These are phyloP conservation scores for Rhinoptilus africanus DNA, from an alignment of 2,113 vertebrate species.

Conservation along the genomic window DNA sequence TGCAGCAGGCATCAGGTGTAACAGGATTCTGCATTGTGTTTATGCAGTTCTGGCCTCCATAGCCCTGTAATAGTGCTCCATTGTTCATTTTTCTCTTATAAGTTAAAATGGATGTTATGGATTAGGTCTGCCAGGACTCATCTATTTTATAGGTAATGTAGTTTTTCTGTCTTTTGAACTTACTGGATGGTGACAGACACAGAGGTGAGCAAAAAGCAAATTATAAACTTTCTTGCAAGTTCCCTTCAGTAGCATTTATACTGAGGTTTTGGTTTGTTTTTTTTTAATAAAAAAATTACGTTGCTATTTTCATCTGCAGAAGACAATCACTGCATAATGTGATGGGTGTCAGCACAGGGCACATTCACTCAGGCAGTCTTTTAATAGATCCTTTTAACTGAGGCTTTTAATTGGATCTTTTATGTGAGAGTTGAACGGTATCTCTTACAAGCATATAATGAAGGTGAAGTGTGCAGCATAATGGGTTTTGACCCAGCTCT, in stretches of 20 bases:
- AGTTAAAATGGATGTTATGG: conserved; percentile 11
- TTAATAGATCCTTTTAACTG: not conserved
- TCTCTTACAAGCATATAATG: not conserved
- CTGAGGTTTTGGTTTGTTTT: not conserved
- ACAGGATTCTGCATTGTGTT: conserved; percentile 27
- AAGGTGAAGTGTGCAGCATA: not conserved
- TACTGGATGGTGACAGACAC: not conserved
- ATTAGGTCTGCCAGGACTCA: conserved; percentile 25
- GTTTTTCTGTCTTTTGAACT: conserved; percentile 18
- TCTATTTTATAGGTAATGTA: not conserved
- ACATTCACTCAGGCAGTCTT: not conserved
- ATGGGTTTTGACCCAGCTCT: not conserved
- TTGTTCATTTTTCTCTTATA: conserved; percentile 22
- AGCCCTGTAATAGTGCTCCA: not conserved
- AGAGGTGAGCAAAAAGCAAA: not conserved
- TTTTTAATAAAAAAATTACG: not conserved
- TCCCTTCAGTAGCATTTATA: not conserved
- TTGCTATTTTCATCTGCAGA: not conserved
- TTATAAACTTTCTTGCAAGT: not conserved
- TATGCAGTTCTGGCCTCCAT: conserved; percentile 9
- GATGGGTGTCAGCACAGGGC: not conserved
- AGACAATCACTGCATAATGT: not conserved
- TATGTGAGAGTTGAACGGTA: not conserved
- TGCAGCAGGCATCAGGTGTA: conserved; percentile 5
- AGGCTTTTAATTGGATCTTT: conserved; percentile 14